Conservation (phyloP, 2,888 invertebrate genomes). For the Cotesia congregata region DNA sequence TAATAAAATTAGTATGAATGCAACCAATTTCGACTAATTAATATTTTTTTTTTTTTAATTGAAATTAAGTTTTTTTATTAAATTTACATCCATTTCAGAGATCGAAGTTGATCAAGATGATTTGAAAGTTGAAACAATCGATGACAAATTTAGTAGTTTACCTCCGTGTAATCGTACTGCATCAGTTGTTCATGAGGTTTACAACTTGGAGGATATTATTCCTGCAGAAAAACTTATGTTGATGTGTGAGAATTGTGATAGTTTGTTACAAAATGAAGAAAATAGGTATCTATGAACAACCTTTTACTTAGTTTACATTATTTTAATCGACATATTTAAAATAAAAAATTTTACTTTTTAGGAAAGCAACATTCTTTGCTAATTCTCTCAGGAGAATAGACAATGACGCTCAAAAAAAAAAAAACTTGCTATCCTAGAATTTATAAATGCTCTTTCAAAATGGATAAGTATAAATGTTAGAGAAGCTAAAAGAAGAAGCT, state of each 20-base stretch:
- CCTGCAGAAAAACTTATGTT: conserved; percentile 58
- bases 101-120: conserved; percentile 53
- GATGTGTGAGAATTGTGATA: conserved; percentile 52
- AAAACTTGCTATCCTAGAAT: conserved; percentile 60
- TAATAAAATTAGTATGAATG: too few species aligned
- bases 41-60: background rate
- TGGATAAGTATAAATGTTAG: conserved; percentile 61
- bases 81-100: conserved; percentile 47
- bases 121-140: conserved; percentile 43
- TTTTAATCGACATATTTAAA: conserved; percentile 11
- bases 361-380: conserved; percentile 56
- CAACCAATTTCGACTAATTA: background rate
- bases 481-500: conserved; percentile 53
- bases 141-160: conserved; percentile 50
- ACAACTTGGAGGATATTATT: conserved; percentile 63
- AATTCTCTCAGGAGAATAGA: conserved; percentile 47
- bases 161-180: conserved; percentile 64
- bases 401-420: conserved; percentile 46
- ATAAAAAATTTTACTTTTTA: conserved; percentile 41
- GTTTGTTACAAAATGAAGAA: conserved; percentile 54
- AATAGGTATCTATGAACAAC: background rate
- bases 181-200: conserved; percentile 58
- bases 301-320: conserved; percentile 14
- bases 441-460: conserved; percentile 54
- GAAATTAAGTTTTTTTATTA: conserved; percentile 5